Evolutionary conservation across 2,797 vertebrate species (phyloP), one percentile per base, ranked within the genome.

Genomic region (Gymnothorax reevesii): DNA sequence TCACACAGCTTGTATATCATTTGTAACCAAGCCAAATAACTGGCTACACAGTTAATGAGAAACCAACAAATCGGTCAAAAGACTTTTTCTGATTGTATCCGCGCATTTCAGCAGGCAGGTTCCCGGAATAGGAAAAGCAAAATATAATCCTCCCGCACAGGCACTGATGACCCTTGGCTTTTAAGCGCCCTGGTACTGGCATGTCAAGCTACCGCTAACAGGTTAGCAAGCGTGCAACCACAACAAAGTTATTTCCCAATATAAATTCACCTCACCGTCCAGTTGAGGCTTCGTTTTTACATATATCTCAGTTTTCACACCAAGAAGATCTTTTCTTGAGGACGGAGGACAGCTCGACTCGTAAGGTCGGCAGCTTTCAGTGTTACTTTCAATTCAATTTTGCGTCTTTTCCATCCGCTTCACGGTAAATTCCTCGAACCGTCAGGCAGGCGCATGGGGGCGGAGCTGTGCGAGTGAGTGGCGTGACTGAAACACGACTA

Each of bases 401-500:
- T 17, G 55, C 0, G 15, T 57, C 25, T 55, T 57, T 57, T 17
- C 17, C 57, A 33, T 83, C 80, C 10, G 10, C 52, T 59, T 83
- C 17, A 42, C 33, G 33, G 33, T 9, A 55, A 5, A 57, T 83
- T 57, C 27, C 17, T 55, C 20, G 22, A 1, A 15, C 80, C 1
- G 6, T 2, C n/a, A 25, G 12, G 55, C 77, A 80, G 0, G 80
- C 57, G 80, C 25, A 57, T 22, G n/a, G 52, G 80, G 80, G 33
- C n/a, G 80, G 54, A 62, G 77, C 52, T 20, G 52, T 7, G 27
- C n/a, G 1, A 82, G 52, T 52, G 77, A 54, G 27, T 80, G 77
- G 77, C n/a, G 52, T 55, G 49, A 80, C 49, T 80, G 77, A n/a
- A 80, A 54, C 84, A 69, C 93, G 96, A 95, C 95, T 95, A 80